A percentile compares a stretch with the other conserved stretches of the same genome.
phyloP scores from a whole-genome alignment of 2,888 invertebrate genomes.

The Ectemnius continuus region DNA sequence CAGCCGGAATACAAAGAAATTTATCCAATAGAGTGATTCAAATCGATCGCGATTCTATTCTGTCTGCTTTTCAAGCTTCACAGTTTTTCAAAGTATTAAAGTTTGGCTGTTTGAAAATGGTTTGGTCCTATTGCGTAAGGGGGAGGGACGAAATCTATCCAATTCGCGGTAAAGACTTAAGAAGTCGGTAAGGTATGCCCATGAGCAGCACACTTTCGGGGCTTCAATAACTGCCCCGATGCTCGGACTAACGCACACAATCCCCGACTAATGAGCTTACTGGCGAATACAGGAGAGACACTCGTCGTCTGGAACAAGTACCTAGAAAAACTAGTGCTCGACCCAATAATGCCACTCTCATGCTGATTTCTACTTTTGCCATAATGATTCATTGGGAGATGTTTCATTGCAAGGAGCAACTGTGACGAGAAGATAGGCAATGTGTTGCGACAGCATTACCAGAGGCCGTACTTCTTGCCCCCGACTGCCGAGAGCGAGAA shows the following conservation, averaged over 20 bases:
- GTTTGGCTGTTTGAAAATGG: neutral
- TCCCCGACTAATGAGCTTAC: conserved; percentile 47
- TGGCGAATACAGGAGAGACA: conserved; percentile 15
- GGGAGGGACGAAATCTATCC: neutral
- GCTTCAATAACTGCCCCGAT: conserved; percentile 38
- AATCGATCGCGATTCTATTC: neutral
- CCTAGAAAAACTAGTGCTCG: conserved; percentile 26
- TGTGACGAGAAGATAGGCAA: conserved; percentile 92
- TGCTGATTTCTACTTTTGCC: neutral
- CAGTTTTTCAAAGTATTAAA: neutral
- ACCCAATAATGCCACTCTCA: neutral
- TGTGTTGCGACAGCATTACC: conserved; percentile 87
- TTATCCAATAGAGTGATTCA: neutral
- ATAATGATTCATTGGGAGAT: neutral
- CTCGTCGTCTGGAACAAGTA: conserved; percentile 30
- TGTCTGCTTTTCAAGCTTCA: neutral
- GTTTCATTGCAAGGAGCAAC: conserved; percentile 86
- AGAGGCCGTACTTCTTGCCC: conserved; percentile 93
- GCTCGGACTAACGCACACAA: conserved; percentile 33
- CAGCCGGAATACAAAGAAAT: neutral
- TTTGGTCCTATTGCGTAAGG: neutral
- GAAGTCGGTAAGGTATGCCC: conserved; percentile 22
- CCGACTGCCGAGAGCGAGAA: conserved; percentile 91
- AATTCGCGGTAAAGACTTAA: neutral
- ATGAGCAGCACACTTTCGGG: conserved; percentile 26